Evolutionary conservation across 2,888 invertebrate genomes (phyloP).

Genomic region (Gymnoscelis rufifasciata): DNA sequence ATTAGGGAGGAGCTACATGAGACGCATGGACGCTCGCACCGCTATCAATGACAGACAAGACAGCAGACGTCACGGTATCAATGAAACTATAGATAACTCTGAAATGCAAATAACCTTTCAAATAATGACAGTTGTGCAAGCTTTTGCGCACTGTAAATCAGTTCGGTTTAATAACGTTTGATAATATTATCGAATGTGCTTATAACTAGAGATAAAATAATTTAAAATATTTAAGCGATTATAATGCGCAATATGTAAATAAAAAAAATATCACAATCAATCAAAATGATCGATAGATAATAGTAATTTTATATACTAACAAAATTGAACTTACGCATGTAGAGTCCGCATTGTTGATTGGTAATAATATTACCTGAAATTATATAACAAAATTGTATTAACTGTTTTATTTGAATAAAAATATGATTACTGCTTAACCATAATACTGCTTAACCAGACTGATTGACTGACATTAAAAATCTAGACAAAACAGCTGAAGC

Average conservation of each 20-base stretch:
- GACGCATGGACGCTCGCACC: slow-evolving; percentile 35
- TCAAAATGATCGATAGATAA: no score
- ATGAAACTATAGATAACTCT: slow-evolving; percentile 35
- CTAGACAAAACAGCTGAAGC: no score
- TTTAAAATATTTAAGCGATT: neutral
- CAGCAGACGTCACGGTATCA: slow-evolving; percentile 46
- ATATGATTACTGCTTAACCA: no score
- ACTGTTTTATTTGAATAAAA: no score
- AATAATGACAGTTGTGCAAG: neutral
- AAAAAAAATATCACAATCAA: neutral
- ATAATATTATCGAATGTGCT: slow-evolving; percentile 1
- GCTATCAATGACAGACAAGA: slow-evolving; percentile 48
- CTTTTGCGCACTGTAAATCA: slow-evolving; percentile 5
- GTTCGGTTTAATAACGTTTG: slow-evolving; percentile 5
- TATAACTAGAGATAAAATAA: neutral
- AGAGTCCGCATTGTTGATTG: slow-evolving; percentile 52
- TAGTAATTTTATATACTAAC: no score
- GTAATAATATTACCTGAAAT: slow-evolving; percentile 68
- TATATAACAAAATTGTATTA: slow-evolving; percentile 43
- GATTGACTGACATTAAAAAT: no score
- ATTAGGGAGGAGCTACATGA: slow-evolving; percentile 27
- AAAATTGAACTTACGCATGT: slow-evolving; percentile 54
- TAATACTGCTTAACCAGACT: no score
- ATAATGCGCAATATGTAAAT: no score
- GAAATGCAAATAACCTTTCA: slow-evolving; percentile 13